Evolutionary conservation across 2,113 vertebrate genomes (phyloP).

Genomic region (Pan troglodytes): NHGRI_mPanTro3-v2.1_pri NC_086015.1:74896001-74896500

Average conservation of each 20-base stretch:
- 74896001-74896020: neutral
- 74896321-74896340: neutral
- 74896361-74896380: neutral
- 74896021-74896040: neutral
- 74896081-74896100: neutral
- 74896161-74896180: neutral
- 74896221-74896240: neutral
- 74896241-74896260: neutral
- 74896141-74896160: neutral
- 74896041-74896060: neutral
- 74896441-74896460: neutral
- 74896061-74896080: neutral
- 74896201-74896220: neutral
- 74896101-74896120: neutral
- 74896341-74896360: neutral
- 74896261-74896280: neutral
- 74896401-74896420: neutral
- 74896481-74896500: neutral
- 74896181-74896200: neutral
- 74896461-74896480: neutral
- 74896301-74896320: neutral
- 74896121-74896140: neutral
- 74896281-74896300: constrained; percentile 10
- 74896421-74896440: neutral
- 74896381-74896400: neutral